Base-by-base conservation (phyloP, 2,888 invertebrate genomes). In the Falcaria lacertinaria region DNA sequence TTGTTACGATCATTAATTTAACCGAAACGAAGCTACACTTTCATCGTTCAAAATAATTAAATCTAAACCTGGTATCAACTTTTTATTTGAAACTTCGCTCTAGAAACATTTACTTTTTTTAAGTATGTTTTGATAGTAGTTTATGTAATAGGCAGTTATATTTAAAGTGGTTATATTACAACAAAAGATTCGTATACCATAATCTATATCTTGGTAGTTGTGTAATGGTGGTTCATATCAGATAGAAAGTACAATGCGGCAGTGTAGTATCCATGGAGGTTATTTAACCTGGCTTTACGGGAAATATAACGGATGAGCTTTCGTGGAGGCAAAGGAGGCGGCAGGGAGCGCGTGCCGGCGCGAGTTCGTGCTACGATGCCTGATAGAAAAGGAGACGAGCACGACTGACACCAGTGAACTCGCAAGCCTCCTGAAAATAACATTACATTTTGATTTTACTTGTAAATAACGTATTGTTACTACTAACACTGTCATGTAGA, bases 171-270 rank as follows among this genome's bases (percentile, higher is more conserved):
- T 57, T 59, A 60, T 64, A 64, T n/a, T n/a, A n/a, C n/a, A n/a
- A 64, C 54, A 63, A 66, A 64, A 67, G 57, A 47, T 66, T 54
- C 54, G 57, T 69, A 60, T 62, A 63, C 62, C 63, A 64, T 71
- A 69, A 74, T 73, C 70, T 71, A 65, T 64, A 67, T 67, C 66
- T 68, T 62, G 50, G 48, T 28, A 49, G 69, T 76, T 76, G 64
- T 69, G 73, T 75, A 79, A 80, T 76, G 64, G 64, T 67, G 66
- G 57, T 51, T 54, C 59, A 71, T 86, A 86, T 86, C 83, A 69
- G 84, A 85, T 86, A 77, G 85, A 87, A 87, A 87, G 85, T 81
- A 69, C 58, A 68, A 67, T 64, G 60, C 65, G 60, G 53, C 64
- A 54, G 57, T 54, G 42, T 11, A 28, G 50, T 60, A 60, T 56